Percentiles rank a stretch among this genome's conserved stretches.
Conservation (phyloP, 2,113 vertebrate species). For the Okapia johnstoni region DNA sequence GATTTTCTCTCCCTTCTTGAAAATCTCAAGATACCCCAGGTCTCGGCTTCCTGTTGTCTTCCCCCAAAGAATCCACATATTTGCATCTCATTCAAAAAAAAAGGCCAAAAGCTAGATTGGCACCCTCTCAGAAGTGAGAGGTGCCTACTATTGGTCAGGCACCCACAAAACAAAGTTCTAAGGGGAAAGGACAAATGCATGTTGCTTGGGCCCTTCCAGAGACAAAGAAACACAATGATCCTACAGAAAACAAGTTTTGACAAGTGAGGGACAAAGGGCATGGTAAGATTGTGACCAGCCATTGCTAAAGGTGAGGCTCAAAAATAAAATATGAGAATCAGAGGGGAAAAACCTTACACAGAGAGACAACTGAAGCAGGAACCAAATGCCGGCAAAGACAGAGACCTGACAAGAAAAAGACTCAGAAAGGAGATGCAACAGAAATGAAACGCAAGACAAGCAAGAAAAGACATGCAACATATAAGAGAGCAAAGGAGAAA, state of each 20-base stretch:
- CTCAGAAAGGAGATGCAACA: background rate
- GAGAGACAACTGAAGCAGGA: background rate
- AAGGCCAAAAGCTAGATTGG: background rate
- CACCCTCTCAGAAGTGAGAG: background rate
- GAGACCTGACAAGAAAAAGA: background rate
- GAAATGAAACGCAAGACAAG: background rate
- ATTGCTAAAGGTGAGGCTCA: background rate
- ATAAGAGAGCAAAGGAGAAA: background rate
- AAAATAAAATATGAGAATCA: background rate
- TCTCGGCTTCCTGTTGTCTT: background rate
- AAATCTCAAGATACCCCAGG: background rate
- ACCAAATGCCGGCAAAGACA: background rate
- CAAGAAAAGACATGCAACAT: background rate
- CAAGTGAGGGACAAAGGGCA: background rate
- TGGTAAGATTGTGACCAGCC: background rate
- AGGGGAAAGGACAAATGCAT: background rate
- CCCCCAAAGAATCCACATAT: background rate
- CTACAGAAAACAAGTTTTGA: background rate
- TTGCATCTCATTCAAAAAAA: background rate
- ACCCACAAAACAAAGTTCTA: background rate
- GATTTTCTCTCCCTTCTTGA: background rate
- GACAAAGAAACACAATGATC: background rate
- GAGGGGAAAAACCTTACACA: background rate
- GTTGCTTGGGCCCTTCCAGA: background rate
- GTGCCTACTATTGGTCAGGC: background rate